Base-by-base conservation (phyloP, 2,797 vertebrate species). In the Lutjanus campechanus region DNA sequence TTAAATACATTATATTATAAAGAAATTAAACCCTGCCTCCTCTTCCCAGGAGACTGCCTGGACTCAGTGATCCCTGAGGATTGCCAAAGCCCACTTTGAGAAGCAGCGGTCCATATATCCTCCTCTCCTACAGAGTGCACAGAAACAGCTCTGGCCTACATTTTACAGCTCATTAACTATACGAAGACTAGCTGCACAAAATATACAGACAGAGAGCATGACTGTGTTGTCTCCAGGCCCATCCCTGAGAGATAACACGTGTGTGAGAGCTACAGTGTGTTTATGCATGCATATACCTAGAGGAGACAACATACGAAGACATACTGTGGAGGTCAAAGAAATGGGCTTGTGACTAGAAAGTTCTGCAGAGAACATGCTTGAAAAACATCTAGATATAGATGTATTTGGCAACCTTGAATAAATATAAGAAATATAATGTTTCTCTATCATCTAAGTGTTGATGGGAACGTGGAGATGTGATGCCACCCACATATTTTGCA, bases 151-250 rank as follows among this genome's bases (percentile, higher is more conserved):
- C 84, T 91, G 94, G 88, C 93, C 91, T 93, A 92, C 85, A 93
- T 93, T 91, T 92, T 82, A 90, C 91, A 91, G 83, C 85, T 92
- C 83, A 93, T 94, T 93, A 92, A 81, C 80, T 79, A 81, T 77
- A 86, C 12, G 63, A 90, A 86, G 81, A 90, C 81, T 83, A 77
- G 81, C 85, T 82, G 86, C 87, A 88, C 81, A 85, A 84, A 90
- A 85, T 77, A 83, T 84, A 85, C 72, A 82, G 85, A 84, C 78
- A 85, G 67, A 83, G 76, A 85, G 66, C 80, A 85, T 76, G 81
- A 80, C 75, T 87, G 81, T 80, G 70, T 61, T 83, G 81, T 88
- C 68, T 89, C 65, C 62, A 69, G 79, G 86, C 77, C 17, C 22
- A 65, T 40, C 59, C 60, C 66, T 40, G 69, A 71, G 77, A 77